Percentiles rank a stretch among this genome's conserved stretches.
Conservation (phyloP, 2,797 vertebrate species). For the Tachyglossus aculeatus region DNA sequence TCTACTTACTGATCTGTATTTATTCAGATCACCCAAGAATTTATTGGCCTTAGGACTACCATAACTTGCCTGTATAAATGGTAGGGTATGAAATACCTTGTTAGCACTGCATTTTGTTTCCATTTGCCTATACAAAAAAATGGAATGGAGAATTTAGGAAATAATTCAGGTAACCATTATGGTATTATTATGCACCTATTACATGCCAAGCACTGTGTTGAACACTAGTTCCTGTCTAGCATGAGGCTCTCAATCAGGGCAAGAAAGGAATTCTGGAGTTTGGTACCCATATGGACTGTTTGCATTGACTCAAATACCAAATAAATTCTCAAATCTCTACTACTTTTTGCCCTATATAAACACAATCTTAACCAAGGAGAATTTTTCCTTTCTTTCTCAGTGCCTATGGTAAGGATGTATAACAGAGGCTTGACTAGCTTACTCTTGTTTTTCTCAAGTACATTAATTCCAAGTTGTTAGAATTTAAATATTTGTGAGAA, state of each 20-base stretch:
- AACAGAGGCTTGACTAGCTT: not conserved
- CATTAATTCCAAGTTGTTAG: conserved; percentile 35
- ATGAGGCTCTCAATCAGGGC: too few species aligned
- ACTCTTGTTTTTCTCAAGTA: conserved; percentile 35
- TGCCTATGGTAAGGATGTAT: not conserved
- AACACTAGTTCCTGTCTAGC: too few species aligned
- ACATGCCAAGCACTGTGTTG: too few species aligned
- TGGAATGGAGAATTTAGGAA: too few species aligned
- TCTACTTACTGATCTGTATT: not conserved
- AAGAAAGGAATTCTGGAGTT: too few species aligned
- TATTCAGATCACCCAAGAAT: not conserved
- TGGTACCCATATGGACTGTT: not conserved
- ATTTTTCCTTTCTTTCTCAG: not conserved
- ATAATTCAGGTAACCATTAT: too few species aligned
- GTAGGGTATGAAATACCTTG: too few species aligned
- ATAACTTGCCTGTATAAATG: too few species aligned
- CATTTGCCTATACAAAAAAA: too few species aligned
- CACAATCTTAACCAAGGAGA: not conserved
- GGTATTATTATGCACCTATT: too few species aligned
- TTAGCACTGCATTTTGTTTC: too few species aligned
- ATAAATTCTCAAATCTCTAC: not conserved
- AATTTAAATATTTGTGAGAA: conserved; percentile 64
- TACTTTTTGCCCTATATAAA: not conserved
- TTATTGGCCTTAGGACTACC: not conserved
- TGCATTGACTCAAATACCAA: not conserved